Base-by-base conservation (phyloP, 92 coral and sea anemone species). In the Phenganax stokvisi region DNA sequence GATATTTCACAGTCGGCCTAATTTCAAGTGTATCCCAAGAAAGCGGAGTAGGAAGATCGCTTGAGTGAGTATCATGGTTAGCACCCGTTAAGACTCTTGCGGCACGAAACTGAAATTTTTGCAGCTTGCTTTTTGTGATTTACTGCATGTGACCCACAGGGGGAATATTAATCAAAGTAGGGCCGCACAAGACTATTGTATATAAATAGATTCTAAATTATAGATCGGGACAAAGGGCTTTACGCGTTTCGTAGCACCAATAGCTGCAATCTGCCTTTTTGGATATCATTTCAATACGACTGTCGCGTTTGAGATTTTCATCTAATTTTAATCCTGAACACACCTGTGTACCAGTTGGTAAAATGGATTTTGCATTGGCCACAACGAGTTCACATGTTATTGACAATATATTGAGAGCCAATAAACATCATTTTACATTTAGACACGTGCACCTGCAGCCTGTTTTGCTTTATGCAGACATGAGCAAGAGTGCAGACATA, bases 341-440 rank as follows among this genome's bases (percentile, higher is more conserved):
- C 70, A 64, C 30, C 30, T 64, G 70, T 64, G 70, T 64, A 25
- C 8, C 8, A 64, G 70, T 64, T 64, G 37, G 70, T 16, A 28
- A 25, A 20, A 25, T 64, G 70, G 31, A 37, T 64, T 64, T 64
- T 64, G 37, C 70, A 25, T 64, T 64, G 30, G 70, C 70, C 70
- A 64, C 47, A 64, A 17, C 70, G 70, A 37, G 37, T 64, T 20
- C 70, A 64, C 70, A 64, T 20, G 12, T 64, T 64, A 64, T 64
- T 25, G 20, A n/a, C 0, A 28, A 17, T 77, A 44, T 67, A 80
- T 54, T 77, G 55, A 62, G 84, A 80, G 51, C 81, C 81, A 66
- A 80, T 80, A 80, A 80, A 80, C 84, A 80, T 61, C 17, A 68
- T 31, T 80, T 80, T 80, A 31, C 64, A 47, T 80, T 80, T 64